Evolutionary conservation across 1,140 invertebrate genomes (phyloP).

Genomic region (Orius insidiosus): DNA sequence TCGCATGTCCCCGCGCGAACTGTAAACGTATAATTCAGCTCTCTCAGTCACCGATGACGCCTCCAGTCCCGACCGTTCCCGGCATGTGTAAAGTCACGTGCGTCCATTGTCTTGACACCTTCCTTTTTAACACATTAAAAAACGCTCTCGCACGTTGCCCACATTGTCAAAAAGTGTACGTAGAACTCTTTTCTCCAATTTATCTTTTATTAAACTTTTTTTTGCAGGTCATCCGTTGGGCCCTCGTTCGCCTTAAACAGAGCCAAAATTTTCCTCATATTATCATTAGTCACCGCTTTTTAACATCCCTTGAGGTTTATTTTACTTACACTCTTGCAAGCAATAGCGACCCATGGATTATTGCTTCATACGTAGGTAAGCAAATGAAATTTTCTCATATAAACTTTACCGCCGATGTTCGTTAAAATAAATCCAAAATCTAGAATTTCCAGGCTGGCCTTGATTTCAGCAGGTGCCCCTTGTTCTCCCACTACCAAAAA

Average conservation of each 20-base stretch:
- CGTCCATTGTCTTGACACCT: constrained; percentile 85
- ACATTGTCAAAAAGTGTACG: constrained; percentile 73
- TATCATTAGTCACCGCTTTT: constrained; percentile 41
- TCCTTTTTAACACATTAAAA: constrained; percentile 85
- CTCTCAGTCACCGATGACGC: constrained; percentile 72
- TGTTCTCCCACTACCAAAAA: too few relatives aligned
- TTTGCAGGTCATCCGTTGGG: constrained; percentile 64
- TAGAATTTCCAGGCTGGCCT: too few relatives aligned
- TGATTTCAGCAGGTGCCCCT: too few relatives aligned
- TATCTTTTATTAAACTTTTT: neutral
- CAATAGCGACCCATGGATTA: constrained; percentile 62
- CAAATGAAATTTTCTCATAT: too few relatives aligned
- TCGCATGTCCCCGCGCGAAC: constrained; percentile 89
- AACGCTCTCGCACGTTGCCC: constrained; percentile 91
- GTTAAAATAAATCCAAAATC: too few relatives aligned
- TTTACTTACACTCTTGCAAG: constrained; percentile 41
- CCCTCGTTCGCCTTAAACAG: constrained; percentile 60
- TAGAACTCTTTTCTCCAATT: neutral
- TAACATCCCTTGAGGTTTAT: constrained; percentile 56
- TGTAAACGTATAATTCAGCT: constrained; percentile 94
- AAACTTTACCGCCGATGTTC: too few relatives aligned
- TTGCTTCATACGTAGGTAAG: constrained; percentile 48
- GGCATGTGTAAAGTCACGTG: constrained; percentile 90
- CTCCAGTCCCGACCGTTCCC: constrained; percentile 67
- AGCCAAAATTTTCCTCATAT: constrained; percentile 60